Evolutionary conservation across 2,797 vertebrate genomes (phyloP), one percentile per base, ranked within the genome.

Genomic region (Xiphorhynchus erythropygius): DNA sequence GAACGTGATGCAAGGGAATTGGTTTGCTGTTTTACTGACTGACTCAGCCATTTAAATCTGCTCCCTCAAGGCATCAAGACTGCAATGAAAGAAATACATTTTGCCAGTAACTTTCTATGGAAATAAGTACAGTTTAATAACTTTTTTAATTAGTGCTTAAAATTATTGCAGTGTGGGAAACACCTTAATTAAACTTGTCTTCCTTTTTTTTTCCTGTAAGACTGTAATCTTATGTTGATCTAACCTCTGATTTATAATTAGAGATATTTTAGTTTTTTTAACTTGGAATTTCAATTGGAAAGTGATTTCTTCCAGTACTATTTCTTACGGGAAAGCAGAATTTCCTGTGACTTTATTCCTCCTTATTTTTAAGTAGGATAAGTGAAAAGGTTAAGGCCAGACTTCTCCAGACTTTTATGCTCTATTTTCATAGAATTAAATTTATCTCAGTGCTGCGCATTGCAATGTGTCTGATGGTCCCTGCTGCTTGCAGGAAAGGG

Each of bases 31-130:
- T 95, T 96, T 97, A 91, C 65, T 82, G 63, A 95, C 87, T 95
- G 93, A 97, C 87, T 95, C 93, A 97, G 84, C 71, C 90, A 77
- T 95, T 97, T 97, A 88, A 88, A 90, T 97, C 84, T 64, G 44
- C 88, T 97, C 68, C 87, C 88, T 93, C 88, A 89, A 96, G 90
- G 73, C 74, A 94, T 97, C 87, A 92, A 92, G 70, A 44, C 32
- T 90, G 88, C 87, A 95, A 74, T 93, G 94, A 95, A 93, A 94
- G 33, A 92, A 93, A 96, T 97, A 86, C 71, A 56, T 94, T 96
- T 96, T 70, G 81, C 44, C 84, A 89, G 12, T 95, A 91, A 90
- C 75, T 95, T 92, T 93, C 33, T 93, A 62, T 97, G 94, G 92
- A 96, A 93, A 93, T 95, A 95, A 71, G 75, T 95, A 42, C 28